A percentile compares a stretch with the other conserved stretches of the same genome.
These are phyloP conservation scores for Leptocoma aspasia DNA, from an alignment of 2,113 vertebrate species.

Conservation along the genomic window DNA sequence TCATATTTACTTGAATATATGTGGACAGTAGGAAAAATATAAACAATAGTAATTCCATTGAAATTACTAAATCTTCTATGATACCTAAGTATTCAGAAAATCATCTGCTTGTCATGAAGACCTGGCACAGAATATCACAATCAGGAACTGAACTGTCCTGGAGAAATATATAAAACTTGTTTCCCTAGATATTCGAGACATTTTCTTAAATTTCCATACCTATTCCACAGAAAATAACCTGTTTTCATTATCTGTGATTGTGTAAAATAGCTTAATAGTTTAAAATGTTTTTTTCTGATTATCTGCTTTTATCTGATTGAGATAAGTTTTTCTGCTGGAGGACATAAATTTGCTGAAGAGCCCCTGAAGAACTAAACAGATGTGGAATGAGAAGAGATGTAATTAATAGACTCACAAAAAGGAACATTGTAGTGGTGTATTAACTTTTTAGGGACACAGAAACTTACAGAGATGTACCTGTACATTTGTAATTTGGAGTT, in stretches of 20 bases:
- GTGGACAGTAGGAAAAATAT: background rate
- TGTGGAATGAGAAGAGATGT: background rate
- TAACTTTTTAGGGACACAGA: background rate
- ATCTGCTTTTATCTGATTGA: background rate
- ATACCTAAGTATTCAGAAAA: background rate
- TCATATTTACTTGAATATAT: background rate
- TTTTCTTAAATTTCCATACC: background rate
- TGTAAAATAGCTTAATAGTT: background rate
- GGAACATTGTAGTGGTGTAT: background rate
- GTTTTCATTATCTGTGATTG: background rate
- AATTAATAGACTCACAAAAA: background rate
- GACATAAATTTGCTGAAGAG: background rate
- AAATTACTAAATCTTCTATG: background rate
- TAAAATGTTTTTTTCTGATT: background rate
- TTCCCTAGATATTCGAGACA: background rate
- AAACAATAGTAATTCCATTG: background rate
- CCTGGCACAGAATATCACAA: background rate
- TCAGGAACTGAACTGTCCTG: background rate
- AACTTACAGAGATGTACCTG: background rate
- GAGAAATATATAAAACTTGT: fast-evolving
- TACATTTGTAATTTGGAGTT: background rate
- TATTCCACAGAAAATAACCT: background rate
- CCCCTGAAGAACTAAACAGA: background rate
- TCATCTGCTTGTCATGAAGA: background rate
- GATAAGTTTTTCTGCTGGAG: background rate